Conservation (phyloP, 92 coral and sea anemone species). For the Bergia puertoricense region DNA sequence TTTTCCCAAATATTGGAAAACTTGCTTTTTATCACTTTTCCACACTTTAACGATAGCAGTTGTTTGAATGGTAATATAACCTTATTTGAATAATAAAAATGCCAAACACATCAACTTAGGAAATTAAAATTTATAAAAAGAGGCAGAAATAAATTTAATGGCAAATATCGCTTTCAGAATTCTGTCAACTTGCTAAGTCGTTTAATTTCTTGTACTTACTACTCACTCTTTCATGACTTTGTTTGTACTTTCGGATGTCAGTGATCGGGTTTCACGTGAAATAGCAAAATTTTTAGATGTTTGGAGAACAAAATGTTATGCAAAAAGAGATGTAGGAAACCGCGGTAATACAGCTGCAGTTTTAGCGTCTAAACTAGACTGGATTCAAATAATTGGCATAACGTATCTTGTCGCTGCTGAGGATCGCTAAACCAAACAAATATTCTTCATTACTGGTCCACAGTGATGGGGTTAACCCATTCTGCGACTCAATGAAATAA, state of each 20-base stretch:
- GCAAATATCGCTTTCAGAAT: slow-evolving; percentile 29
- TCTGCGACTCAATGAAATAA: too few species aligned
- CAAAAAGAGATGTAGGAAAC: background rate
- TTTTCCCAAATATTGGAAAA: background rate
- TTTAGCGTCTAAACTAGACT: too few species aligned
- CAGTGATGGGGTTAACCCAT: too few species aligned
- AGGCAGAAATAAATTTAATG: background rate
- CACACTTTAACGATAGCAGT: background rate
- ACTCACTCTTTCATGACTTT: background rate
- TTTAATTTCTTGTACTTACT: background rate
- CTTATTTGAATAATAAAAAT: slow-evolving; percentile 29
- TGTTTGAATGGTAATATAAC: slow-evolving; percentile 3
- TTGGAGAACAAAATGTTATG: background rate
- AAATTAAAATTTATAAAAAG: slow-evolving; percentile 28
- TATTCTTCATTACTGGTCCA: too few species aligned
- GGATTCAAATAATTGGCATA: too few species aligned
- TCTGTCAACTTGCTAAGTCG: slow-evolving; percentile 20
- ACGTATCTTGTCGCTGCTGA: too few species aligned
- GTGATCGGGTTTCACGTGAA: background rate
- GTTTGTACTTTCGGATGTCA: slow-evolving; percentile 1
- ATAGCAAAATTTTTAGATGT: background rate
- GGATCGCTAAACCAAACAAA: too few species aligned
- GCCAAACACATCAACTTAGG: slow-evolving; percentile 42
- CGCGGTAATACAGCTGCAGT: too few species aligned
- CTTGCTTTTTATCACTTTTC: background rate